phyloP scores from a whole-genome alignment of 2,113 vertebrate species.

The Eulemur macaco region DNA sequence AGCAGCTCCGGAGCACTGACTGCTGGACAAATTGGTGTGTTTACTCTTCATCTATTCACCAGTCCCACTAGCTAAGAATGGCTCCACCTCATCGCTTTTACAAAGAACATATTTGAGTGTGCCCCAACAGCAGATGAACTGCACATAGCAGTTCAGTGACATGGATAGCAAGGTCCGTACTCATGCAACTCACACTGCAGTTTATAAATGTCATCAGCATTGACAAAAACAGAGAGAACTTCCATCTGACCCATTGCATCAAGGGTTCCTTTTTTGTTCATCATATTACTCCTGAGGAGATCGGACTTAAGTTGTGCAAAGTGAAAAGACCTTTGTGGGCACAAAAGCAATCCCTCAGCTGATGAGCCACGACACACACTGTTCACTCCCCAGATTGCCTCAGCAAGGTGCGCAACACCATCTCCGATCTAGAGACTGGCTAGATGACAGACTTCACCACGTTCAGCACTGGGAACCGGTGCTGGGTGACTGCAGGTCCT shows the following conservation, averaged over 20 bases:
- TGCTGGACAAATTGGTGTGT: constrained; percentile 93
- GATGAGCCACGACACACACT: constrained; percentile 92
- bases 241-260: constrained; percentile 91
- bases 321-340: constrained; percentile 90
- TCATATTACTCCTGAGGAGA: constrained; percentile 91
- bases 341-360: constrained; percentile 93
- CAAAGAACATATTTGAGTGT: constrained; percentile 93
- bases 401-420: constrained; percentile 93
- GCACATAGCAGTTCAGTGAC: constrained; percentile 94
- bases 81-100: constrained; percentile 92
- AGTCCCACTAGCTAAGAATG: constrained; percentile 95
- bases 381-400: constrained; percentile 93
- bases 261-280: constrained; percentile 92
- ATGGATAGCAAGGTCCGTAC: constrained; percentile 94
- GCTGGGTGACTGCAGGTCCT: constrained; percentile 91
- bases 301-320: constrained; percentile 95
- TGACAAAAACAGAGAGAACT: constrained; percentile 91
- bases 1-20: constrained; percentile 90
- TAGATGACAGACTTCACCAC: constrained; percentile 95
- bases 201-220: constrained; percentile 95
- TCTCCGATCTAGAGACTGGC: constrained; percentile 90
- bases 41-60: constrained; percentile 91
- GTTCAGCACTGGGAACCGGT: constrained; percentile 94
- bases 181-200: constrained; percentile 91
- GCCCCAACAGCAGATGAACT: constrained; percentile 91